Conservation (phyloP, 2,888 invertebrate genomes). For the Drosophila antonietae region DNA sequence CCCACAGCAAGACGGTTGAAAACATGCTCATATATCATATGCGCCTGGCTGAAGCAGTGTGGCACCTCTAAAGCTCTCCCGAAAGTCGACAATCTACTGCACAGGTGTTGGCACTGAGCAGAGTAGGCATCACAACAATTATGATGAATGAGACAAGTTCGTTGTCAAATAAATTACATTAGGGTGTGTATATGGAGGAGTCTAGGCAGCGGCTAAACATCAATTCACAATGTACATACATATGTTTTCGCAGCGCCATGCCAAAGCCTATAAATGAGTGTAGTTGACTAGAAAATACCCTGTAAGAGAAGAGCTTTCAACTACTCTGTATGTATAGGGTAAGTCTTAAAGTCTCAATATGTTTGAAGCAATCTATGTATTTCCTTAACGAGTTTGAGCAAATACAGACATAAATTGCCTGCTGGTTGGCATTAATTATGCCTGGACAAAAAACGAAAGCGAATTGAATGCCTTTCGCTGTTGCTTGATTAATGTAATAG, state of each 20-base stretch:
- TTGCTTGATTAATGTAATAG: slow-evolving; percentile 24
- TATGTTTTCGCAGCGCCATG: slow-evolving; percentile 27
- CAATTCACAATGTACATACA: slow-evolving; percentile 43
- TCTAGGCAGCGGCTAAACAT: slow-evolving; percentile 12
- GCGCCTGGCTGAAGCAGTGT: slow-evolving; percentile 20
- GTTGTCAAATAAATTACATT: slow-evolving; percentile 26
- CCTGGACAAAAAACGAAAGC: neutral
- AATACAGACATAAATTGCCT: slow-evolving; percentile 6
- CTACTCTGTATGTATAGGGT: neutral
- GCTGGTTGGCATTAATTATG: slow-evolving; percentile 13
- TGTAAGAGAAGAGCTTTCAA: neutral
- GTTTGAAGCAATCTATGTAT: too few relatives aligned
- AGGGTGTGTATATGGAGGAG: neutral
- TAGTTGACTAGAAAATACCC: neutral
- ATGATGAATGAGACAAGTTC: slow-evolving; percentile 62
- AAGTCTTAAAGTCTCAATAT: neutral
- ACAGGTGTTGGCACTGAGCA: slow-evolving; percentile 47
- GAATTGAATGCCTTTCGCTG: neutral
- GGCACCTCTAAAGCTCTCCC: neutral
- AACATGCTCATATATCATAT: slow-evolving; percentile 58
- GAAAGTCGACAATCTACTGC: slow-evolving; percentile 3
- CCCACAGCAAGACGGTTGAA: slow-evolving; percentile 20
- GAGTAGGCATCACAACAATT: slow-evolving; percentile 36
- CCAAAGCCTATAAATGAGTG: neutral
- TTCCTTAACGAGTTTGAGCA: neutral